Percentiles rank a stretch among this genome's conserved stretches.
Conservation (phyloP, 2,797 vertebrate genomes). For the Brachyalestes nurse region DNA sequence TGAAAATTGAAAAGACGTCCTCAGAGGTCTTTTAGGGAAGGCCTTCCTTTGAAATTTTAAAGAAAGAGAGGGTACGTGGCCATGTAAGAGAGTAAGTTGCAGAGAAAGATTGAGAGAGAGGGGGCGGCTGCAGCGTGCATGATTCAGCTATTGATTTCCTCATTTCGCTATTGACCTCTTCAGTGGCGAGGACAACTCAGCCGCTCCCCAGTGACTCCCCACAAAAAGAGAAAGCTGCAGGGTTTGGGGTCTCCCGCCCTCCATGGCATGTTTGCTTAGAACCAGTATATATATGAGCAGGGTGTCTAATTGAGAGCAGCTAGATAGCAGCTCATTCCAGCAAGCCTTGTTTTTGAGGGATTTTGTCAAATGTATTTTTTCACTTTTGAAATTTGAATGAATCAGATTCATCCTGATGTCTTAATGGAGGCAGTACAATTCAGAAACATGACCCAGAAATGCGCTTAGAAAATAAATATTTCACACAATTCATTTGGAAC, state of each 20-base stretch:
- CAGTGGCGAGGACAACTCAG: constrained; percentile 15
- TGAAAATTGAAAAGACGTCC: not conserved
- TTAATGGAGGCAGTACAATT: not conserved
- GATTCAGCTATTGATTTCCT: constrained; percentile 66
- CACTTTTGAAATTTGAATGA: not conserved
- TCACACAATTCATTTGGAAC: no score
- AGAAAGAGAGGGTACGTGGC: not conserved
- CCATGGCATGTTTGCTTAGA: not conserved
- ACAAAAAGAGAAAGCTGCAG: constrained; percentile 19
- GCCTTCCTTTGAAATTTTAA: constrained; percentile 2
- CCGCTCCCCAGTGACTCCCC: constrained; percentile 25
- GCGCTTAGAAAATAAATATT: no score
- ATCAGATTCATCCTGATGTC: not conserved
- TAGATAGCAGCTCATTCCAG: not conserved
- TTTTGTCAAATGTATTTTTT: not conserved
- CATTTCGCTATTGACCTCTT: constrained; percentile 62
- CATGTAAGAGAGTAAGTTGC: not conserved
- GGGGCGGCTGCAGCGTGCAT: constrained; percentile 29
- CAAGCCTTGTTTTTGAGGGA: not conserved
- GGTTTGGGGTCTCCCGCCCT: constrained; percentile 25
- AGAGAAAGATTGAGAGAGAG: not conserved
- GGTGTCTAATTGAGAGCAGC: not conserved
- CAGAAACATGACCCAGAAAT: no score
- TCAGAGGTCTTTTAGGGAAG: not conserved
- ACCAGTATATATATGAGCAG: not conserved